A percentile compares a stretch with the other conserved stretches of the same genome.
These are phyloP conservation scores for Drosophila mayri DNA, from an alignment of 1,140 invertebrate species.

Conservation along the genomic window DNA sequence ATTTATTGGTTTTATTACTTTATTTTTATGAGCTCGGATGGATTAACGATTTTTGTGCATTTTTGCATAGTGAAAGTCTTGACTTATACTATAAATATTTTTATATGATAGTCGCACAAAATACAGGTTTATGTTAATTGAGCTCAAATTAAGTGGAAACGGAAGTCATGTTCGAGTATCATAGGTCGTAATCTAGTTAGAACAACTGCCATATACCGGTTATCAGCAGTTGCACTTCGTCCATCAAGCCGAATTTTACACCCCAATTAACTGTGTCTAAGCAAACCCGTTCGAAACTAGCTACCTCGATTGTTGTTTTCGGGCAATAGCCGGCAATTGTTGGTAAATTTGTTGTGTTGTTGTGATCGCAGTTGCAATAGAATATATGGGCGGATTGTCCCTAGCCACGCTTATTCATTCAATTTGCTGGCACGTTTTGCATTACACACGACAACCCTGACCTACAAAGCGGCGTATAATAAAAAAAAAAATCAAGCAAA, in stretches of 20 bases:
- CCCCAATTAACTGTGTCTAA: slow-evolving; percentile 11
- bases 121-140: not conserved
- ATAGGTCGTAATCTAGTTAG: slow-evolving; percentile 17
- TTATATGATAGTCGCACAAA: not conserved
- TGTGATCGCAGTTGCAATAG: slow-evolving; percentile 50
- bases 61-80: not conserved
- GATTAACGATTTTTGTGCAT: not conserved
- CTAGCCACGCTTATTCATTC: slow-evolving; percentile 72
- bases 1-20: not conserved
- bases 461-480: slow-evolving; percentile 68
- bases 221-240: slow-evolving; percentile 6
- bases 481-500: slow-evolving; percentile 41
- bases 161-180: slow-evolving; percentile 15
- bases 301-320: slow-evolving; percentile 14
- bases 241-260: slow-evolving; percentile 20
- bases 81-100: not conserved
- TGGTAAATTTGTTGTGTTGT: slow-evolving; percentile 14
- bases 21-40: not conserved
- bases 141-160: slow-evolving; percentile 9
- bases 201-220: slow-evolving; percentile 15
- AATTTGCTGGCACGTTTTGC: slow-evolving; percentile 79
- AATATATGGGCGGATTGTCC: slow-evolving; percentile 45
- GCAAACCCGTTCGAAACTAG: not conserved
- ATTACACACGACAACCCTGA: slow-evolving; percentile 81
- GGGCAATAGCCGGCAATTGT: slow-evolving; percentile 34